Evolutionary conservation across 2,113 vertebrate genomes (phyloP).

Genomic region (Amphiprion ocellaris): DNA sequence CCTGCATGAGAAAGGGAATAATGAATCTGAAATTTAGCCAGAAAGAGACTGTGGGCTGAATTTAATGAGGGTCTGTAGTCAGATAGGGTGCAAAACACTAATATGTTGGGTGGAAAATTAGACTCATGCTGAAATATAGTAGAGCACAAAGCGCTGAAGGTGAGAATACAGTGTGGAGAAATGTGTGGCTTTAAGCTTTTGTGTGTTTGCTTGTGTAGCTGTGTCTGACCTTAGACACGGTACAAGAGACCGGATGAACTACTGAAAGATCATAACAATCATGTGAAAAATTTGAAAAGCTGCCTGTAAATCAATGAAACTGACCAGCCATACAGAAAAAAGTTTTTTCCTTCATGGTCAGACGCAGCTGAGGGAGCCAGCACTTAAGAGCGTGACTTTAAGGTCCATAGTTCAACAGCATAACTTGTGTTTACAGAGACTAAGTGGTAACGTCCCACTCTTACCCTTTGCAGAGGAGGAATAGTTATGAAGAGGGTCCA

Average conservation of each 20-base stretch:
- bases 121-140: constrained; percentile 11
- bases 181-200: background rate
- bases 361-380: constrained; percentile 42
- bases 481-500: constrained; percentile 74
- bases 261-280: constrained; percentile 39
- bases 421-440: constrained; percentile 78
- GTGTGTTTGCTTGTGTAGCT: background rate
- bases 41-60: constrained; percentile 34
- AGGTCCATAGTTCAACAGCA: constrained; percentile 74
- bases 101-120: constrained; percentile 5
- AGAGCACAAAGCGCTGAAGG: constrained; percentile 5
- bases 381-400: constrained; percentile 39
- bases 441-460: constrained; percentile 76
- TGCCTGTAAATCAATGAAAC: constrained; percentile 70
- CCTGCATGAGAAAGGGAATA: constrained; percentile 54
- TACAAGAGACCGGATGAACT: constrained; percentile 11
- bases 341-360: constrained; percentile 16
- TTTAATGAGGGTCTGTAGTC: constrained; percentile 31
- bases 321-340: constrained; percentile 56
- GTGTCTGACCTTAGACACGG: constrained; percentile 33
- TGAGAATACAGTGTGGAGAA: constrained; percentile 1
- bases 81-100: constrained; percentile 32
- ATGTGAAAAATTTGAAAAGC: constrained; percentile 58
- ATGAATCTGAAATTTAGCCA: constrained; percentile 48
- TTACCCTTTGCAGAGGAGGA: constrained; percentile 62